A percentile compares a stretch with the other conserved stretches of the same genome.
phyloP scores from a whole-genome alignment of 2,888 invertebrate species.

The Rotaria socialis region DNA sequence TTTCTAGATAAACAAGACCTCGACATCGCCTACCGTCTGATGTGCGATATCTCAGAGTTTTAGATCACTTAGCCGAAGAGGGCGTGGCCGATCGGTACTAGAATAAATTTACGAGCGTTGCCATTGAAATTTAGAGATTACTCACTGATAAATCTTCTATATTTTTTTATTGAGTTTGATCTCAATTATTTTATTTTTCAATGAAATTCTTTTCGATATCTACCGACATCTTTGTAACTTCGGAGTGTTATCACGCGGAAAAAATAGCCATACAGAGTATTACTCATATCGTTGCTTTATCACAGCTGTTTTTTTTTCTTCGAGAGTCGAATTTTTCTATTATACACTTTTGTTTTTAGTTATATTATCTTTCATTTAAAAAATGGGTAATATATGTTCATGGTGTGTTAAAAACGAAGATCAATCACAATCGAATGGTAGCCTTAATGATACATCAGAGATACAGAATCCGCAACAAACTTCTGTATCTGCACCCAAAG shows the following conservation, averaged over 20 bases:
- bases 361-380: background rate
- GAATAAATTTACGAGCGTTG: too few species aligned
- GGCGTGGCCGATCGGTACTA: too few species aligned
- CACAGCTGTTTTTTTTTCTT: conserved; percentile 1
- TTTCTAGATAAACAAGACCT: too few species aligned
- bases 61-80: too few species aligned
- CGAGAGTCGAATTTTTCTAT: background rate
- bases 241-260: background rate
- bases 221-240: background rate
- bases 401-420: conserved; percentile 13
- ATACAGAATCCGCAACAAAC: background rate
- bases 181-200: too few species aligned
- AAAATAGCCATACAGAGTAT: background rate
- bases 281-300: background rate
- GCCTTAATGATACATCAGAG: background rate
- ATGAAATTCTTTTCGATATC: background rate
- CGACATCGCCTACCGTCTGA: too few species aligned
- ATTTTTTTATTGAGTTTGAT: too few species aligned
- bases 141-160: too few species aligned
- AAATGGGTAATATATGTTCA: conserved; percentile 12
- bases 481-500: background rate
- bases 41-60: too few species aligned
- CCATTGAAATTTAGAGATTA: too few species aligned
- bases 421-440: background rate
- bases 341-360: background rate